Percentiles rank a stretch among this genome's conserved stretches.
These are phyloP conservation scores for Lamprotornis superbus DNA, from an alignment of 2,113 vertebrate species.

Conservation along the genomic window DNA sequence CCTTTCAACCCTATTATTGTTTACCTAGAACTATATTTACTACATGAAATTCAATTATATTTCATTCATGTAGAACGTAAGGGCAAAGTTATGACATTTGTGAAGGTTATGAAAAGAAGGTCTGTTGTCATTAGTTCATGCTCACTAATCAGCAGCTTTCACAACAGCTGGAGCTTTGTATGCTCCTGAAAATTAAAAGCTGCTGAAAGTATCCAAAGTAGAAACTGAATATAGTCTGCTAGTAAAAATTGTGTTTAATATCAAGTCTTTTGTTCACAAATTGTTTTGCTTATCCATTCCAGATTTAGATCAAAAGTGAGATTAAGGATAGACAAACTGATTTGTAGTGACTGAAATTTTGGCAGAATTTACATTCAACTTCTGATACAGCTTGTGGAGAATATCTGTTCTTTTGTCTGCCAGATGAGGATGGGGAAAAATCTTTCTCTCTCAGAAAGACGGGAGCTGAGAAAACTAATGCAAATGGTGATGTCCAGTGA, in stretches of 20 bases:
- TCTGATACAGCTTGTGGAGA: not conserved
- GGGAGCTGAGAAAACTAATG: not conserved
- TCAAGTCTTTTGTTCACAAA: not conserved
- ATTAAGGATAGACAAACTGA: not conserved
- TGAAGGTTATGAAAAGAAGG: not conserved
- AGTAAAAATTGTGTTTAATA: not conserved
- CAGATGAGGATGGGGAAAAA: not conserved
- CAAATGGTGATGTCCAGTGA: not conserved
- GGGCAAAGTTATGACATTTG: not conserved
- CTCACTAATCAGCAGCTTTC: not conserved
- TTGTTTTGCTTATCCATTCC: not conserved
- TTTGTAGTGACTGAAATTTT: not conserved
- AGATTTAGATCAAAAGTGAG: not conserved
- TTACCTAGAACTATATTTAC: not conserved
- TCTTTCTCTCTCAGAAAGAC: not conserved
- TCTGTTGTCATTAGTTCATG: not conserved
- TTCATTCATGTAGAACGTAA: not conserved
- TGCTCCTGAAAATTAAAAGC: not conserved
- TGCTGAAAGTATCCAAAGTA: not conserved
- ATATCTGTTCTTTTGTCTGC: not conserved
- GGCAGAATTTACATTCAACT: not conserved
- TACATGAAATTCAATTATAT: not conserved
- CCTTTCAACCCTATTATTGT: not conserved
- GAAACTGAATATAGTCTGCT: not conserved
- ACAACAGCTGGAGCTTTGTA: not conserved